Conservation (phyloP, 2,888 invertebrate genomes). For the Polietes domitor region DNA sequence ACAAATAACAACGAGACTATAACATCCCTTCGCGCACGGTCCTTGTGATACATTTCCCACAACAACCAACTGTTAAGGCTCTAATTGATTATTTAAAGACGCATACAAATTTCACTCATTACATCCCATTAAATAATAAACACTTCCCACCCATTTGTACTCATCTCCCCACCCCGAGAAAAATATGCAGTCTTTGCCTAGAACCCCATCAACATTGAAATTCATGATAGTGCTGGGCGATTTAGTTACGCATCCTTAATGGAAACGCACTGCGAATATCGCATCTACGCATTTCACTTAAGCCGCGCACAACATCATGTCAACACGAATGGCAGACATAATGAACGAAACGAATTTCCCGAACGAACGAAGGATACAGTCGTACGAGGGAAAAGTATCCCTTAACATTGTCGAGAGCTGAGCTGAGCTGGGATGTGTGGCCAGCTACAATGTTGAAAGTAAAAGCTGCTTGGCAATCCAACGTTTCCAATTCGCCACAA, state of each 20-base stretch:
- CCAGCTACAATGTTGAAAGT: not conserved
- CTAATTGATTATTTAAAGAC: constrained; percentile 27
- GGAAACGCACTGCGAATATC: constrained; percentile 38
- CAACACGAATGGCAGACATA: constrained; percentile 42
- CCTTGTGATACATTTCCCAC: constrained; percentile 9
- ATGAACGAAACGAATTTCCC: constrained; percentile 63
- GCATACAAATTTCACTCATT: constrained; percentile 27
- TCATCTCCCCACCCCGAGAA: too few species aligned
- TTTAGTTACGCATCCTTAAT: constrained; percentile 66
- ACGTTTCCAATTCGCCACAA: constrained; percentile 77
- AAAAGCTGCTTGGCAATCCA: constrained; percentile 54
- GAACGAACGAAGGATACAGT: not conserved
- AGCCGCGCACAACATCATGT: constrained; percentile 40
- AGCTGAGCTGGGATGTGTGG: not conserved
- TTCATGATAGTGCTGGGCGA: constrained; percentile 52
- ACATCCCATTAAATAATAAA: constrained; percentile 32
- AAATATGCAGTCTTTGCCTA: not conserved
- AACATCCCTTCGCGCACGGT: not conserved
- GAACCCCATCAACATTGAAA: constrained; percentile 40
- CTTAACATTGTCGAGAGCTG: not conserved
- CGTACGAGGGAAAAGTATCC: not conserved
- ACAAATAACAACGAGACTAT: not conserved
- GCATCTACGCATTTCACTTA: constrained; percentile 21
- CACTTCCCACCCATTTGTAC: not conserved
- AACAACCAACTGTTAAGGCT: not conserved